Percentiles rank a stretch among this genome's conserved stretches.
phyloP scores from a whole-genome alignment of 2,888 invertebrate genomes.

The Apamea epomidion region DNA sequence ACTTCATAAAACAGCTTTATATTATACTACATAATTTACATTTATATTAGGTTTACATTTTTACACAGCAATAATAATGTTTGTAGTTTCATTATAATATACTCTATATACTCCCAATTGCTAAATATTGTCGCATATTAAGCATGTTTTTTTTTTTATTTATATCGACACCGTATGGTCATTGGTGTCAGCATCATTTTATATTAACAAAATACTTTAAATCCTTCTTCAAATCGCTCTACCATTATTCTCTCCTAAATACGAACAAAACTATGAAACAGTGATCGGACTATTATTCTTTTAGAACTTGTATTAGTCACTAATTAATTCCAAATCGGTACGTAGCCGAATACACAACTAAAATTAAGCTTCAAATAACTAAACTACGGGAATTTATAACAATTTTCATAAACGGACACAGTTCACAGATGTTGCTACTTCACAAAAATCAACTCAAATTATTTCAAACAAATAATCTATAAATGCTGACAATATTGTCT shows the following conservation, averaged over 20 bases:
- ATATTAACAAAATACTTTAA: conserved; percentile 79
- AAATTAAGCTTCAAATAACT: conserved; percentile 80
- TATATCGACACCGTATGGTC: conserved; percentile 81
- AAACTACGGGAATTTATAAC: conserved; percentile 81
- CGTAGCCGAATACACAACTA: conserved; percentile 81
- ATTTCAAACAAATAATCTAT: conserved; percentile 85
- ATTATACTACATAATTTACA: conserved; percentile 90
- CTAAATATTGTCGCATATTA: conserved; percentile 90
- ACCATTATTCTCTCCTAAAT: conserved; percentile 65
- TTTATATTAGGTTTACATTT: conserved; percentile 89
- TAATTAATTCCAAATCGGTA: conserved; percentile 77
- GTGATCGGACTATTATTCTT: conserved; percentile 73
- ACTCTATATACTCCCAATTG: conserved; percentile 88
- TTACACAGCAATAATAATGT: conserved; percentile 90
- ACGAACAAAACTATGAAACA: conserved; percentile 74
- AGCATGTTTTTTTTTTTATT: conserved; percentile 79
- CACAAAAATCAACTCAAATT: conserved; percentile 75
- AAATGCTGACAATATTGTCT: conserved; percentile 90
- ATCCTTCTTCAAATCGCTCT: conserved; percentile 68
- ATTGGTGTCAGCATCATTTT: conserved; percentile 79
- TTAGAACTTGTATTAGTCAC: conserved; percentile 81
- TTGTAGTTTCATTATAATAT: conserved; percentile 88
- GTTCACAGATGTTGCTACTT: conserved; percentile 76
- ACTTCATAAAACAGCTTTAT: conserved; percentile 89
- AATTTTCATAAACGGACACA: conserved; percentile 78